Evolutionary conservation across 1,140 invertebrate species (phyloP).

Genomic region (Anoplolepis gracilipes): DNA sequence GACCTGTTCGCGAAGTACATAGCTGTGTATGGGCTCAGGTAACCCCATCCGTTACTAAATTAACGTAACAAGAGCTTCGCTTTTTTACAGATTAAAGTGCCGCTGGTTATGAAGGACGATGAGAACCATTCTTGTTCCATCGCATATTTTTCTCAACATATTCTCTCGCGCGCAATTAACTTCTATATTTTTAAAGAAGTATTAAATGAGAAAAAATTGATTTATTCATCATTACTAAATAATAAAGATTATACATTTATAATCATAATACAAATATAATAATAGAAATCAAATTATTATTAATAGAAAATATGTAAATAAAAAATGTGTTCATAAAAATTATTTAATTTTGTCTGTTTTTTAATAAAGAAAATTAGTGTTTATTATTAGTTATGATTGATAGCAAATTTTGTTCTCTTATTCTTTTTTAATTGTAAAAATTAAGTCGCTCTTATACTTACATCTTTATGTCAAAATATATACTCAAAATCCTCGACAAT

Average conservation of each 20-base stretch:
- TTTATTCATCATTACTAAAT: background rate
- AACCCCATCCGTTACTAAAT: slow-evolving; percentile 29
- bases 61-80: slow-evolving; percentile 39
- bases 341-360: background rate
- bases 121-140: background rate
- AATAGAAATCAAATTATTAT: background rate
- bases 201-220: background rate
- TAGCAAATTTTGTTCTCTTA: too few species aligned
- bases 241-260: background rate
- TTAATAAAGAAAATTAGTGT: background rate
- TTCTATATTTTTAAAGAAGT: background rate
- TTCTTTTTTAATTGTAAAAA: background rate
- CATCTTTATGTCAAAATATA: background rate
- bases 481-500: background rate
- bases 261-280: too few species aligned
- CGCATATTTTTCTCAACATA: background rate
- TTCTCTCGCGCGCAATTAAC: background rate
- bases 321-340: background rate
- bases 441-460: background rate
- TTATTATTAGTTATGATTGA: background rate
- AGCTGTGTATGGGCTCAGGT: background rate
- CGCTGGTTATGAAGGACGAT: background rate
- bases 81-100: slow-evolving; percentile 11
- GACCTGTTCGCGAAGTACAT: background rate
- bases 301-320: background rate